Conservation (phyloP, 2,113 vertebrate species). For the Nerophis lumbriciformis region DNA sequence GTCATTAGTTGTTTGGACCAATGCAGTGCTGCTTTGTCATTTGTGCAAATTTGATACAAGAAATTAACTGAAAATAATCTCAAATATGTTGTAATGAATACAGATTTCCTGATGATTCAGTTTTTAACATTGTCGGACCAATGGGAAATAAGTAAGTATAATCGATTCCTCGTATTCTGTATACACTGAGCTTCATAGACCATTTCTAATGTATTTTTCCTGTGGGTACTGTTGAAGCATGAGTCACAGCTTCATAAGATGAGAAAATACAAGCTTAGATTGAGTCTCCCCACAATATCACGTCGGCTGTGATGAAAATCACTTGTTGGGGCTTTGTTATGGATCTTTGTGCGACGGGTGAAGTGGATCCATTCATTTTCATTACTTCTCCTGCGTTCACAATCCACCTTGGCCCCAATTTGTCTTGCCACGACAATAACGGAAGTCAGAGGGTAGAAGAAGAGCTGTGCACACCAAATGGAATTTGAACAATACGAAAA, state of each 20-base stretch:
- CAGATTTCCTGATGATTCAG: neutral
- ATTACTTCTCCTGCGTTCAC: constrained; percentile 51
- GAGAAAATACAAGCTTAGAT: constrained; percentile 42
- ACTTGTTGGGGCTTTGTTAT: constrained; percentile 48
- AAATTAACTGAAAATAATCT: too few relatives aligned
- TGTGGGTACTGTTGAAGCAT: constrained; percentile 35
- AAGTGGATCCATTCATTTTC: constrained; percentile 63
- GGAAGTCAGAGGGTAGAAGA: constrained; percentile 10
- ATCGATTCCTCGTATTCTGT: constrained; percentile 18
- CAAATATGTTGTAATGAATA: too few relatives aligned
- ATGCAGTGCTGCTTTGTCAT: too few relatives aligned
- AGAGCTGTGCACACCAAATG: constrained; percentile 3
- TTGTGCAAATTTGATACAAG: too few relatives aligned
- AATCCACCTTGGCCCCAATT: constrained; percentile 33
- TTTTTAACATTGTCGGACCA: constrained; percentile 19
- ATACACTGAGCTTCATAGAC: constrained; percentile 20
- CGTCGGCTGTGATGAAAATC: constrained; percentile 46
- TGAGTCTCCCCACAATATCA: constrained; percentile 11
- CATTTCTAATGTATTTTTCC: constrained; percentile 31
- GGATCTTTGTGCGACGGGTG: constrained; percentile 41
- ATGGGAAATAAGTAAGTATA: constrained; percentile 45
- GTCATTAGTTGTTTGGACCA: too few relatives aligned
- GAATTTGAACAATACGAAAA: neutral
- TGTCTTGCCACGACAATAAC: constrained; percentile 18
- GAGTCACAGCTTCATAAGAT: constrained; percentile 43